Evolutionary conservation across 1,140 invertebrate species (phyloP), one percentile per base, ranked within the genome.

Genomic region (Lepidurus apus): DNA sequence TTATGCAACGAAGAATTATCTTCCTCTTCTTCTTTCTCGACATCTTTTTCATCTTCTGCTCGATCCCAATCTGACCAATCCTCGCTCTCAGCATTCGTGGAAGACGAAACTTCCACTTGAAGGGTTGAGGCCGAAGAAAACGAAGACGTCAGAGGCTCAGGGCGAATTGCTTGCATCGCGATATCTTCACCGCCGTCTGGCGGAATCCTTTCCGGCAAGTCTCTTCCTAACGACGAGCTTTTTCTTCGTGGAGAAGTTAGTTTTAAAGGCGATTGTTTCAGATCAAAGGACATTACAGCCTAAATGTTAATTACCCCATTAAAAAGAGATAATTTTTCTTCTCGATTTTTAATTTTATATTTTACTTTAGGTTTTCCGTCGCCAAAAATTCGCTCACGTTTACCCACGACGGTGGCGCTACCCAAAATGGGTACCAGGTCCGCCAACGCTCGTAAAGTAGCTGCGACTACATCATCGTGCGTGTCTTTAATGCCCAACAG

Each of bases 391-490:
- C 91, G 91, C 0, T 88, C 89, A 77, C 93, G 87, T 81, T 92
- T 91, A 1, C 93, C 92, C 74, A 96, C 91, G 0, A 96, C 93
- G 24, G 89, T 87, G 1, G 90, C 88, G 21, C 92, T 91, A 47
- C 93, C 94, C 26, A 96, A 85, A 79, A 95, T 89, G 3, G 93
- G 91, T 34, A 96, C 91, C 53, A 96, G 83, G 83, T 93, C 91
- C 53, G 93, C 93, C 43, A 96, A 84, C 77, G 91, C 91, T 74
- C 89, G 87, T 53, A 96, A 84, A 7, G 93, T 95, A 77, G 90
- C 89, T 42, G 91, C 88, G 1, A 95, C 94, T 74, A 96, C 84
- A 45, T 88, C 86, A 83, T 96, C 92, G 83, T 93, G 91, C 0
- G 89, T 91, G 81, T 95, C 93, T 84, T 92, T 92, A 80, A 95